These are phyloP conservation scores for Drosophila borborema DNA, from an alignment of 2,888 invertebrate genomes.

Conservation along the genomic window DNA sequence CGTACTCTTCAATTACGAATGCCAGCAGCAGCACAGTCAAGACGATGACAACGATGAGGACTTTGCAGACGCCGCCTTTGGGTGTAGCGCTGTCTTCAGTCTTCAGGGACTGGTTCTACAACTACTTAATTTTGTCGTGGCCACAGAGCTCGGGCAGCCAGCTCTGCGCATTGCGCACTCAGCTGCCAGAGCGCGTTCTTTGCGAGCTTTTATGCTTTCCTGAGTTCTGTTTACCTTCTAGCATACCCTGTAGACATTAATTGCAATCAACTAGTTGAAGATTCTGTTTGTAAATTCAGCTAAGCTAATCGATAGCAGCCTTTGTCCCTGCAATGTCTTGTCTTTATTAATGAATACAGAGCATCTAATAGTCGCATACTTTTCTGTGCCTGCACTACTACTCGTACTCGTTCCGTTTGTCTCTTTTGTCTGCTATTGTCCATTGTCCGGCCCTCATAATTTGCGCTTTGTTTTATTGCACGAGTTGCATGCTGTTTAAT, in stretches of 20 bases:
- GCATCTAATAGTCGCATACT: conserved; percentile 18
- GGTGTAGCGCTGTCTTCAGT: conserved; percentile 53
- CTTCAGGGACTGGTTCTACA: conserved; percentile 73
- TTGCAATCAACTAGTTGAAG: not conserved
- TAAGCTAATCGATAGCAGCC: accelerated
- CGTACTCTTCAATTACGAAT: conserved; percentile 75
- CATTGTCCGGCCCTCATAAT: conserved; percentile 68
- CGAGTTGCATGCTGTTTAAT: conserved; percentile 69
- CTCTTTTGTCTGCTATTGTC: conserved; percentile 45
- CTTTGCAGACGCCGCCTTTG: conserved; percentile 45
- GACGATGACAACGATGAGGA: conserved; percentile 35
- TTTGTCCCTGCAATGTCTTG: not conserved
- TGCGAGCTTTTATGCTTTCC: conserved; percentile 62
- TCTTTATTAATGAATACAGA: not conserved
- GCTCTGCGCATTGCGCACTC: conserved; percentile 29
- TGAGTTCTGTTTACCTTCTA: conserved; percentile 45
- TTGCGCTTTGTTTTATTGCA: conserved; percentile 73
- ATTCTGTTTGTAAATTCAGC: not conserved
- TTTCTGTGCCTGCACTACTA: too few species aligned
- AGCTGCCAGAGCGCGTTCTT: conserved; percentile 41
- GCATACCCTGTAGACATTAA: conserved; percentile 22
- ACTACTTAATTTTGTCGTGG: conserved; percentile 74
- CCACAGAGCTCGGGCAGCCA: conserved; percentile 17
- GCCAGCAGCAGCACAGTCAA: conserved; percentile 34
- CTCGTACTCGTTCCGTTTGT: conserved; percentile 9